A percentile compares a stretch with the other conserved stretches of the same genome.
These are phyloP conservation scores for Amphilophus citrinellus DNA, from an alignment of 2,113 vertebrate species.

Conservation along the genomic window DNA sequence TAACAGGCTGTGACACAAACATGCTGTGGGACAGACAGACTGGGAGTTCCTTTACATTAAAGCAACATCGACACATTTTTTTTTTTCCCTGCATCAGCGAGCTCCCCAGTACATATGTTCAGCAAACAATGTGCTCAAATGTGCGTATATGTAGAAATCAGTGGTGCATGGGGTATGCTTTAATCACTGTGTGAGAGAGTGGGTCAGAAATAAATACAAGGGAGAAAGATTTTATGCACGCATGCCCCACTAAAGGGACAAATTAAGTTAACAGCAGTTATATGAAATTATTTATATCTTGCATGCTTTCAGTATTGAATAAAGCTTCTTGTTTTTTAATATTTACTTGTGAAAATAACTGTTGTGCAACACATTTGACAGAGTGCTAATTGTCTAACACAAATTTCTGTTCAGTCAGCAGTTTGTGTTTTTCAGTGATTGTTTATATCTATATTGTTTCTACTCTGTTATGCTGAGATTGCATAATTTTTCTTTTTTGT, in stretches of 20 bases:
- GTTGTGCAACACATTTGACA: background rate
- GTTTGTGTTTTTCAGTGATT: background rate
- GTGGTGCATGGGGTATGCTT: constrained; percentile 8
- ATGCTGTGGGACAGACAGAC: constrained; percentile 24
- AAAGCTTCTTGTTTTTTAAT: fast-evolving
- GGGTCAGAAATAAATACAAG: constrained; percentile 35
- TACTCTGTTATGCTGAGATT: background rate
- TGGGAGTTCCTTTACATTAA: background rate
- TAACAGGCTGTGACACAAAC: constrained; percentile 1
- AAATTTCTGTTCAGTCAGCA: background rate
- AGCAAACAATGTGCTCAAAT: background rate
- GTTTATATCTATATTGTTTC: too few relatives aligned
- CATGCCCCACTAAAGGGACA: background rate
- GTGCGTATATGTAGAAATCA: background rate
- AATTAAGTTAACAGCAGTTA: background rate
- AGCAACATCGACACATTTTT: background rate
- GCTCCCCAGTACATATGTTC: constrained; percentile 2
- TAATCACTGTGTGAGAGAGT: background rate
- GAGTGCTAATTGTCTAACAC: background rate
- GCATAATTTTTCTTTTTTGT: background rate
- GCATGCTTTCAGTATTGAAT: background rate
- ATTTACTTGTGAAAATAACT: background rate
- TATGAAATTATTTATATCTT: background rate
- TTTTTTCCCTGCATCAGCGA: background rate
- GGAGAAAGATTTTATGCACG: background rate